Percentiles rank a stretch among this genome's conserved stretches.
phyloP scores from a whole-genome alignment of 2,888 invertebrate species.

The Drosophila picticornis region DNA sequence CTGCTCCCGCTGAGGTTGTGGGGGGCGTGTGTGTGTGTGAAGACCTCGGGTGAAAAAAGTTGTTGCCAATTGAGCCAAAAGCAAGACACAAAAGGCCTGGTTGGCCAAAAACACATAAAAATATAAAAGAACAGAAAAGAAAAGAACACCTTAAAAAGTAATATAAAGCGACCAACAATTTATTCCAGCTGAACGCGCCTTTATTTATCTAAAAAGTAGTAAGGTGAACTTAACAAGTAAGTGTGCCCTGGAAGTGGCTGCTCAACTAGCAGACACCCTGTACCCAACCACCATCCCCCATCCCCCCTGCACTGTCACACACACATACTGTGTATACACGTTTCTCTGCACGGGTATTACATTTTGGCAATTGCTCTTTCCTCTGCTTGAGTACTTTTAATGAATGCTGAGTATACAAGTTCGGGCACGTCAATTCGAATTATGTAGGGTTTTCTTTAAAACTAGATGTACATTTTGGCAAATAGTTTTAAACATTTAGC shows the following conservation, averaged over 20 bases:
- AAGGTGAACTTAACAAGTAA: constrained; percentile 3
- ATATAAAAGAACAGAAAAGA: constrained; percentile 9
- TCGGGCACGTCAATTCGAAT: neutral
- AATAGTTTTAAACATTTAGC: neutral
- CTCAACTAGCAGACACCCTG: neutral
- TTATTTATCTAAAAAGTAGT: constrained; percentile 17
- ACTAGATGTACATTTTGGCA: neutral
- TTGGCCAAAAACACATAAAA: constrained; percentile 8
- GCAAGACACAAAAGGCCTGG: constrained; percentile 13
- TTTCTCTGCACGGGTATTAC: neutral
- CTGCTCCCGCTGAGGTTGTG: neutral
- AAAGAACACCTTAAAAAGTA: constrained; percentile 16
- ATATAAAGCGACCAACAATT: constrained; percentile 18
- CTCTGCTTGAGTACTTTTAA: neutral
- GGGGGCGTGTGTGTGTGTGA: constrained; percentile 1
- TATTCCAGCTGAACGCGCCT: constrained; percentile 19
- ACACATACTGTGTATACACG: neutral
- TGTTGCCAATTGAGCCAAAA: constrained; percentile 33
- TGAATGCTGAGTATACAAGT: neutral
- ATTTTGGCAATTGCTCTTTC: neutral
- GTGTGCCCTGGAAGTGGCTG: neutral
- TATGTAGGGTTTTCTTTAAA: neutral
- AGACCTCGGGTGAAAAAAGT: constrained; percentile 6
- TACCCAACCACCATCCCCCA: neutral
- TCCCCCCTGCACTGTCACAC: neutral